Conservation (phyloP, 53 echinoderm and acorn worm genomes). For the Luidia sarsii region DNA sequence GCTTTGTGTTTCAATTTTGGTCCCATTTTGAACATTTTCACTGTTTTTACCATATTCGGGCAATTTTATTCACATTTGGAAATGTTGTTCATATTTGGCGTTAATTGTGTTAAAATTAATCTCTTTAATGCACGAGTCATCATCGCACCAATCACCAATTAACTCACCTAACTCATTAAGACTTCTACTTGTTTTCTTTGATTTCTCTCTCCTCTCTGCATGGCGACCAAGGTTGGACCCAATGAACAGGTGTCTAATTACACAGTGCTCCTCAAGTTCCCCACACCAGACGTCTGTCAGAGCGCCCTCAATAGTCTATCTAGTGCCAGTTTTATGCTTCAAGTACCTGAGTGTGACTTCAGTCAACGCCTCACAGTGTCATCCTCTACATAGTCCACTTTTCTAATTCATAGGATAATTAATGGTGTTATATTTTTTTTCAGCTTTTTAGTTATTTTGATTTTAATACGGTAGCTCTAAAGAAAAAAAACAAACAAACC, state of each 20-base stretch:
- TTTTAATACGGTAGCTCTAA: slow-evolving; percentile 36
- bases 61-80: too few relatives aligned
- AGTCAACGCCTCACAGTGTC: slow-evolving; percentile 48
- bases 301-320: slow-evolving; percentile 72
- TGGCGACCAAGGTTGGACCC: slow-evolving; percentile 46
- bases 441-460: slow-evolving; percentile 43
- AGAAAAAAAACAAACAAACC: neutral
- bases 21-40: neutral
- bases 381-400: slow-evolving; percentile 41
- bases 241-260: slow-evolving; percentile 79
- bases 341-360: slow-evolving; percentile 72
- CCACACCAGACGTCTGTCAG: slow-evolving; percentile 69
- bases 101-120: too few relatives aligned
- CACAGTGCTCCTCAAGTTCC: slow-evolving; percentile 75
- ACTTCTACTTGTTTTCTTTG: neutral
- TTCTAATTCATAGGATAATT: slow-evolving; percentile 29
- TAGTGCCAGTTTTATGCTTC: slow-evolving; percentile 74
- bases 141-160: neutral
- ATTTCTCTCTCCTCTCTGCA: neutral
- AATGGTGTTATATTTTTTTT: slow-evolving; percentile 16
- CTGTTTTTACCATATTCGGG: too few relatives aligned
- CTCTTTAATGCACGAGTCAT: slow-evolving; percentile 5
- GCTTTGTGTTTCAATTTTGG: too few relatives aligned
- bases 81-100: too few relatives aligned
- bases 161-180: slow-evolving; percentile 9